Evolutionary conservation across 23 tunicate genomes (phyloP), one percentile per base, ranked within the genome.

Genomic region (Styela clava): DNA sequence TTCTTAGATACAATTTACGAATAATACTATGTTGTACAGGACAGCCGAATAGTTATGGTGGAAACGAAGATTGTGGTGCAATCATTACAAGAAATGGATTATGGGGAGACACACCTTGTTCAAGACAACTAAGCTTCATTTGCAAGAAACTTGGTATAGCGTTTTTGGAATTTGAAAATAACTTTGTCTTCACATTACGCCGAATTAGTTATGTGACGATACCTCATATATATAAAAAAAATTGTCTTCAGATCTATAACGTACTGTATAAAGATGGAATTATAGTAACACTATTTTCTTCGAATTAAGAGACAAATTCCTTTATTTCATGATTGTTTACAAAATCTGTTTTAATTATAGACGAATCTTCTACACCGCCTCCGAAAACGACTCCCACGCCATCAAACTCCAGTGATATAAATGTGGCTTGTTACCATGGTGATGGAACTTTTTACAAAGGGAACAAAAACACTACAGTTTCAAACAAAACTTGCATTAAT

Each of bases 51-150:
- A 93, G 98, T 71, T 93, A 87, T 52, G 98, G 98, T 1, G 98
- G 98, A 18, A 93, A 93, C 52, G 98, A 93, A 62, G 98, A 93
- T 62, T 93, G 98, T 76, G 94, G 98, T 1, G 98, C 98, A 16
- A 87, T 93, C 28, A 88, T 93, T 29, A 93, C 98, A 33, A 81
- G 93, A 79, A 88, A 82, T 74, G 98, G 98, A 2, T 65, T 87
- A 29, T 93, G 98, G 98, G 98, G 98, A 34, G 98, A 93, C 77
- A 93, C 98, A 16, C 90, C 94, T 3, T 93, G 98, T 52, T 81
- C 87, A 25, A 79, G 98, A 81, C 86, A 84, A 52, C 87, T 87
- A 20, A 87, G 89, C 62, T 93, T 93, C 72, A 88, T 88, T 37
- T 93, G 98, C 84, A 93, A 88, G 71, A 93, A 93, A 56, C 37